Evolutionary conservation across 2,797 vertebrate species (phyloP), one percentile per base, ranked within the genome.

Genomic region (Thripadectes ignobilis): DNA sequence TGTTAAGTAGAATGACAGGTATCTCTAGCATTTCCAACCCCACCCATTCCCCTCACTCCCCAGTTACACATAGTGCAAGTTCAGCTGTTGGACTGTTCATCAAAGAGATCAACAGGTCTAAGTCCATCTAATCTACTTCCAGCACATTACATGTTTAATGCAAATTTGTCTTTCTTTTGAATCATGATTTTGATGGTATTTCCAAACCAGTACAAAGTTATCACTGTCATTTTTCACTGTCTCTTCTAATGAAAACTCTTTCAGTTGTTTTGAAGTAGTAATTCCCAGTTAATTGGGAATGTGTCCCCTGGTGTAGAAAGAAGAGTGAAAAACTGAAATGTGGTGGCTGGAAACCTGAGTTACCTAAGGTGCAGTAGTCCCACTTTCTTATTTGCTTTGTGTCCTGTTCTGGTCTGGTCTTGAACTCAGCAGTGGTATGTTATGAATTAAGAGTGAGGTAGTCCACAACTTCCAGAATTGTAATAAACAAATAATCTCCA

Each of bases 371-470:
- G 55, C 1, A 65, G 41, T 51, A 19, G 24, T 32, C 16, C 43
- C 30, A 58, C 65, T 72, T 85, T 91, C 65, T 95, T 49, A 46
- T 93, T 92, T 91, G 24, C 45, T 86, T 96, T 96, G 73, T 92
- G 49, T 83, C 57, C 61, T 94, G 61, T 39, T 43, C 39, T 43
- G 30, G 22, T 63, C 73, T 88, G 75, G 81, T 57, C 79, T 90
- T 92, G 93, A 77, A 94, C 77, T 89, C 95, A 85, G 85, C 73
- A 95, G 74, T 78, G 83, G 69, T 62, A 12, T 41, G 24, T 89
- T 95, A 72, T 4, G 27, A 95, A 95, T 95, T 93, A 96, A 95
- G 18, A 32, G 72, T 88, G 81, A 92, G 51, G 20, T 85, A 94
- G 74, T 79, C 57, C 71, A 75, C 4, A n/a, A 34, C 77, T 30